Percentiles rank a stretch among this genome's conserved stretches.
Conservation (phyloP, 64 coral and sea anemone genomes). For the Hydrozoanthus tunicans region DNA sequence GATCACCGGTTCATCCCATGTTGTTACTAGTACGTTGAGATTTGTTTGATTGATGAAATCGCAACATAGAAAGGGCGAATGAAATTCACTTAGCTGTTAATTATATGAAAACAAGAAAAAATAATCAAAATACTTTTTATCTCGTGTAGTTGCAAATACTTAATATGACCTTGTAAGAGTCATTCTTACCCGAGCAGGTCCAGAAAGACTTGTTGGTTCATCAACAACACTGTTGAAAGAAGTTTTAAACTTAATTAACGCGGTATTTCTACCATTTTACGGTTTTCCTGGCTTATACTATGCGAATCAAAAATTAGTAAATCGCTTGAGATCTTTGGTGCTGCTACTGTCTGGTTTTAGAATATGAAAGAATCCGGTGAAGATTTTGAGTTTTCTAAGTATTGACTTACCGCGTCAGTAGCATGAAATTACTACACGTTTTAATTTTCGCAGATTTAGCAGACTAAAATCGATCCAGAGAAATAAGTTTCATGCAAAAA, state of each 20-base stretch:
- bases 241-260: neutral
- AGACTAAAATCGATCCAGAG: no score
- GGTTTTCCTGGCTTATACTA: neutral
- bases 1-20: no score
- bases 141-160: no score
- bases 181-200: conserved; percentile 19
- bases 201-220: neutral
- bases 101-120: neutral
- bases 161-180: no score
- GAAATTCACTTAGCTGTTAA: no score
- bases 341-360: neutral
- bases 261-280: neutral
- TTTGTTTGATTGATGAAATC: neutral
- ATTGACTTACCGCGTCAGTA: no score
- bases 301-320: neutral
- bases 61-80: neutral
- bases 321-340: neutral
- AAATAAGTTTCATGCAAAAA: no score
- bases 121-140: neutral
- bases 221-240: conserved; percentile 13
- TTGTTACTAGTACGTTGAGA: no score
- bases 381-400: no score
- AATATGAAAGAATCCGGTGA: no score
- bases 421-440: no score
- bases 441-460: no score